A percentile compares a stretch with the other conserved stretches of the same genome.
Evolutionary conservation across 2,113 vertebrate species (phyloP).

Genomic region (Montifringilla adamsi): DNA sequence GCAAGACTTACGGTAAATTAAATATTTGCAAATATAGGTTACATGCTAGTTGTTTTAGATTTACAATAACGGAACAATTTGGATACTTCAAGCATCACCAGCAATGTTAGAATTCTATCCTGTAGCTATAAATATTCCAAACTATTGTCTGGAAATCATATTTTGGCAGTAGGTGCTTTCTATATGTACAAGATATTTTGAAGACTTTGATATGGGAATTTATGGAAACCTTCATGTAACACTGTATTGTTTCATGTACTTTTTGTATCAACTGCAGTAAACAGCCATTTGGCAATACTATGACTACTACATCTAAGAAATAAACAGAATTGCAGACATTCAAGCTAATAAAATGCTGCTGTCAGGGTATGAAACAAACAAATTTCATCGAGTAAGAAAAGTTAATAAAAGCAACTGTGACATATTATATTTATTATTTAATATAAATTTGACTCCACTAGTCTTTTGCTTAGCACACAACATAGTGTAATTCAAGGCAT

Average conservation of each 20-base stretch:
- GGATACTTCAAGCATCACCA: neutral
- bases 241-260: neutral
- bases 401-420: neutral
- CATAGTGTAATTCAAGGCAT: slow-evolving; percentile 17
- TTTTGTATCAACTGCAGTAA: neutral
- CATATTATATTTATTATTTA: neutral
- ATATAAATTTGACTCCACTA: slow-evolving; percentile 23
- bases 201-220: neutral
- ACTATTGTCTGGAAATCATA: slow-evolving; percentile 5
- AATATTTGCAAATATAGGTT: slow-evolving; percentile 9
- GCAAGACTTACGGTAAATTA: neutral
- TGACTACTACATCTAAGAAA: neutral
- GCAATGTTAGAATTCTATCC: neutral
- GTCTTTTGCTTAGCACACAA: slow-evolving; percentile 19
- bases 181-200: slow-evolving; percentile 20
- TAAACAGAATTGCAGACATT: neutral
- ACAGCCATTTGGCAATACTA: neutral
- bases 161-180: slow-evolving; percentile 33
- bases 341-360: neutral
- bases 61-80: slow-evolving; percentile 51
- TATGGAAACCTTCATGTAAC: neutral
- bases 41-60: slow-evolving; percentile 57
- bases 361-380: neutral
- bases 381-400: neutral
- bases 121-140: neutral